Base-by-base conservation (phyloP, 2,888 invertebrate genomes). In the Chelonus formosanus region DNA sequence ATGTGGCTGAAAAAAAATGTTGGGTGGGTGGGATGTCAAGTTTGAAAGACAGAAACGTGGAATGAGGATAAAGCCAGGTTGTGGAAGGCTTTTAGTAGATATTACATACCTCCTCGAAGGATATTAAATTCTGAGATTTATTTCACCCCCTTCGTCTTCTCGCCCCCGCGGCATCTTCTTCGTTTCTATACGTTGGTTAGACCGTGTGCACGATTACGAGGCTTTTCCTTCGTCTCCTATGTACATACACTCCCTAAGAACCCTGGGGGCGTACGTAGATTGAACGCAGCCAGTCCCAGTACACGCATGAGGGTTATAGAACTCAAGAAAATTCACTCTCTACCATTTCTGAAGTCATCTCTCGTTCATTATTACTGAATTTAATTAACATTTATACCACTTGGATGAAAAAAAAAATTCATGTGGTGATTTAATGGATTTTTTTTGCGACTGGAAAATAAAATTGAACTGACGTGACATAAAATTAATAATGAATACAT, bases 41-140 rank as follows among this genome's bases (percentile, higher is more conserved):
- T 32, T 55, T 61, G 44, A 55, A 43, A 45, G 56, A 65, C 43
- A 50, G 43, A 62, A 55, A 60, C 54, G 44, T 47, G 43, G 50
- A 68, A 62, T 53, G 67, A 59, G 63, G 62, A 67, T 54, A 59
- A 63, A 56, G 62, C 32, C 56, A 69, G 65, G 64, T 63, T 66
- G 65, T 63, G 67, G 68, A 75, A 75, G 73, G 77, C 76, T 78
- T 78, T 79, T 76, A 79, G 76, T 75, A 73, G 74, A 81, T 82
- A 81, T 80, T 80, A 78, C 80, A 77, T 77, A 78, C 74, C 75
- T 78, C 75, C 75, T 76, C 73, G 76, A 78, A 79, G 79, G 80
- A 82, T 81, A 81, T 82, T 81, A 80, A 80, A 81, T 82, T 79
- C 78, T 75, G 74, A 78, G 79, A 82, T 81, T 82, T 80, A 80